Base-by-base conservation (phyloP, 2,888 invertebrate species). In the Hoplodrina ambigua region DNA sequence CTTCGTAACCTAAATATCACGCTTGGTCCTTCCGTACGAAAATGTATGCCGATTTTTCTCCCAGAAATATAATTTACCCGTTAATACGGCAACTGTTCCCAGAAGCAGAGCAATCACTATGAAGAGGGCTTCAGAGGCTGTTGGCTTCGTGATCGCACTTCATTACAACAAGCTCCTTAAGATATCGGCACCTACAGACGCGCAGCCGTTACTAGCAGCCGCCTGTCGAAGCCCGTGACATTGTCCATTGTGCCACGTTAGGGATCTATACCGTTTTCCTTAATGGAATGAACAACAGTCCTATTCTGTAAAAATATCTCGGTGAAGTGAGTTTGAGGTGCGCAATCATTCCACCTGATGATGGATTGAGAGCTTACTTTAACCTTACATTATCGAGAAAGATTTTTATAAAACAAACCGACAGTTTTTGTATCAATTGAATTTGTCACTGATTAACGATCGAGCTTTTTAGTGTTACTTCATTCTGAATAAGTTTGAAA, bases 161-260 rank as follows among this genome's bases (percentile, higher is more conserved):
- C 78, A 78, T 78, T 78, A 78, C 78, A 81, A 71, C 78, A 67
- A 81, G 78, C 81, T 78, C 72, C 81, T 78, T 77, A 76, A 78
- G 78, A 78, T 78, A 78, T 78, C 81, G 78, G 81, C 78, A 77
- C 78, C 78, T 78, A 67, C 81, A 81, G 72, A 81, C 81, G 78
- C 75, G 75, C 71, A 61, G 79, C 68, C 68, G 79, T 78, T 80
- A 80, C 80, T 70, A 67, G 81, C 80, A 83, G 86, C 78, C 86
- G 86, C 79, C 85, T 84, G 88, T 86, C 87, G 85, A 81, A 41
- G 41, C 41, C 41, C 83, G 83, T n/a, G 72, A 71, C 75, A 61
- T 58, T 59, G n/a, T 82, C 80, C 80, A 80, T 8, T 81, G 74
- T 66, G 19, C 0, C 44, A 55, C 71, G 81, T 10, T 4, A 59